Base-by-base conservation (phyloP, 2,888 invertebrate species). In the Melieria crassipennis region DNA sequence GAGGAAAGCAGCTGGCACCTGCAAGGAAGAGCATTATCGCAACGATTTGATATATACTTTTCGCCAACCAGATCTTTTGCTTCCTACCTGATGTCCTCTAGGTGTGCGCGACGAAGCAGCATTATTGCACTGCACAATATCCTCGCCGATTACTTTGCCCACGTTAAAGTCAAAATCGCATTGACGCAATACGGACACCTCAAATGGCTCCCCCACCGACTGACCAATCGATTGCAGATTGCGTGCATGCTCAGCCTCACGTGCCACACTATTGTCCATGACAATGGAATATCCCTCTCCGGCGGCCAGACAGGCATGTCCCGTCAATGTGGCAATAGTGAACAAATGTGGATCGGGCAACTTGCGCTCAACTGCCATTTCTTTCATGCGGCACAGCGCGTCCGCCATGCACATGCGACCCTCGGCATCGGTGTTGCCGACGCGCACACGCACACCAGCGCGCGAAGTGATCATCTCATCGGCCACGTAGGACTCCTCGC, bases 401-500 rank as follows among this genome's bases (percentile, higher is more conserved):
- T 97, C 97, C 55, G 93, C 93, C 96, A 97, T 96, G 60, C 93
- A 93, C 93, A 97, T 93, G 71, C 97, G 90, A 2, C 98, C 98
- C 88, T 98, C 98, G 65, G 97, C 97, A 88, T 98, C 98, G 4
- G 98, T 98, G 87, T 98, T 98, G 69, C 94, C 94, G 63, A 98
- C 90, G 71, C 97, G 91, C 67, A 97, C 91, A 73, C 95, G 89
- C n/a, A 90, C 90, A 5, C 96, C 96, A 75, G 94, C 92, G 70
- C 97, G 90, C 6, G 94, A 91, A 7, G 91, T 92, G 76, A 97
- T 91, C 73, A 98, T 90, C 88, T 98, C 98, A 89, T 98, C 98
- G 57, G 96, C 87, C 4, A 97, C 96, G 86, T 96, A 97, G 69
- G 91, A 90, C 79, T 96, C 93, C 84, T 92, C 92, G 50, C 97